Evolutionary conservation across 1,140 invertebrate species (phyloP).

Genomic region (Macrosteles quadrilineatus): DNA sequence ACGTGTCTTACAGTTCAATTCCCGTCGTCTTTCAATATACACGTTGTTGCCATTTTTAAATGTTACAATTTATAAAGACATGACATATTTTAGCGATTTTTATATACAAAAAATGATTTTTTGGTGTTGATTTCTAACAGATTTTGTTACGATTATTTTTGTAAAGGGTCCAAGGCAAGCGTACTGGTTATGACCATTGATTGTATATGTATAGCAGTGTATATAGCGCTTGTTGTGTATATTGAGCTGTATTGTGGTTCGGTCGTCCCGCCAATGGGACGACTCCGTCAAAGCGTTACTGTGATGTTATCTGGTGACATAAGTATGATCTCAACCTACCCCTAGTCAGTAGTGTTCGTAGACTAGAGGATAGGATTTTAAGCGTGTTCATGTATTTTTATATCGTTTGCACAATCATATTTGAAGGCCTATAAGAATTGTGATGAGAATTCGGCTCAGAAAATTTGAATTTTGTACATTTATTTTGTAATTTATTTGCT

Average conservation of each 20-base stretch:
- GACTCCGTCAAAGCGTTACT: slow-evolving; percentile 15
- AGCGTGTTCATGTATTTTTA: slow-evolving; percentile 11
- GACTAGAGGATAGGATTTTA: slow-evolving; percentile 22
- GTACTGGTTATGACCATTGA: background rate
- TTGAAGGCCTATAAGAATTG: slow-evolving; percentile 23
- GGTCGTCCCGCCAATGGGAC: background rate
- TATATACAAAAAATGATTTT: slow-evolving; percentile 9
- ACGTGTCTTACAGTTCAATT: background rate
- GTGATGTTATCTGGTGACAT: slow-evolving; percentile 6
- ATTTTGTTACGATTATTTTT: slow-evolving; percentile 17
- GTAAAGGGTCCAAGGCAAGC: slow-evolving; percentile 20
- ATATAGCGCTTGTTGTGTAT: slow-evolving; percentile 2
- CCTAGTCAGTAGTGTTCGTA: slow-evolving; percentile 20
- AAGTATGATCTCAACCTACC: slow-evolving; percentile 17
- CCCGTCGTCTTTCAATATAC: slow-evolving; percentile 16
- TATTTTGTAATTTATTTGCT: background rate
- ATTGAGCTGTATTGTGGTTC: background rate
- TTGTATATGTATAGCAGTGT: background rate
- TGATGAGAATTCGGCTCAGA: slow-evolving; percentile 10
- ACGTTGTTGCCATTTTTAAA: slow-evolving; percentile 2
- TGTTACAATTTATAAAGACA: slow-evolving; percentile 15
- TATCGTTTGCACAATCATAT: slow-evolving; percentile 23
- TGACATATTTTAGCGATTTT: slow-evolving; percentile 9
- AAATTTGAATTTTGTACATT: slow-evolving; percentile 16
- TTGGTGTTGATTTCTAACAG: background rate